Evolutionary conservation across 2,888 invertebrate species (phyloP).

Genomic region (Ennomos quercinarius): DNA sequence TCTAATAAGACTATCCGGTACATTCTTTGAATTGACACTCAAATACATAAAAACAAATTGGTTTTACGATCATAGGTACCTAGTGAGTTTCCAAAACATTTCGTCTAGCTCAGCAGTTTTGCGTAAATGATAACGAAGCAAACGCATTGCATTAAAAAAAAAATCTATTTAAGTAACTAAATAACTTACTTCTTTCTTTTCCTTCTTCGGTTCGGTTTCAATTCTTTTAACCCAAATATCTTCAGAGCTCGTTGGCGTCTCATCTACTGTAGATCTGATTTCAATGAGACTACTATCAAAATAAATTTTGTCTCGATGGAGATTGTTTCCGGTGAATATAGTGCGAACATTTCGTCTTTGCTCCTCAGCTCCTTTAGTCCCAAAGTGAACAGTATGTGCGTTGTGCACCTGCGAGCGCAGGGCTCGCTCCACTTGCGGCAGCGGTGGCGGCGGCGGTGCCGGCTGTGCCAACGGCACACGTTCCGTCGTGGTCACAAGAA

Average conservation of each 20-base stretch:
- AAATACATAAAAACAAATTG: too few species aligned
- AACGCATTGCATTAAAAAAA: too few species aligned
- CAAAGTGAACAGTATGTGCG: slow-evolving; percentile 89
- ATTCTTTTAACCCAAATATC: slow-evolving; percentile 90
- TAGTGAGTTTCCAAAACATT: too few species aligned
- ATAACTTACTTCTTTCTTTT: slow-evolving; percentile 40
- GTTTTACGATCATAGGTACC: too few species aligned
- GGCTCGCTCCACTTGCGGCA: slow-evolving; percentile 75
- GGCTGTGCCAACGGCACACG: slow-evolving; percentile 46
- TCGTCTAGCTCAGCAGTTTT: too few species aligned
- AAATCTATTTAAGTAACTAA: too few species aligned
- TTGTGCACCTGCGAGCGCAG: slow-evolving; percentile 80
- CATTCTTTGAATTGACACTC: too few species aligned
- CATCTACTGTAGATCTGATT: slow-evolving; percentile 90
- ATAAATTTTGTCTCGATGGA: slow-evolving; percentile 91
- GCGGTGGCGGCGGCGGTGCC: slow-evolving; percentile 61
- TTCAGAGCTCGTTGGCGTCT: slow-evolving; percentile 86
- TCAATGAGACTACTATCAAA: slow-evolving; percentile 93
- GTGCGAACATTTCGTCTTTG: slow-evolving; percentile 86
- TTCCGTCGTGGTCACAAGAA: slow-evolving; percentile 71
- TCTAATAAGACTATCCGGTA: too few species aligned
- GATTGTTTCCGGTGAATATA: slow-evolving; percentile 84
- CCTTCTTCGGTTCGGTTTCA: slow-evolving; percentile 69
- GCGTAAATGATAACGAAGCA: too few species aligned
- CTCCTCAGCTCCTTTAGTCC: slow-evolving; percentile 85